These are phyloP conservation scores for Nycticryphes semicollaris DNA, from an alignment of 2,113 vertebrate genomes.

Conservation along the genomic window DNA sequence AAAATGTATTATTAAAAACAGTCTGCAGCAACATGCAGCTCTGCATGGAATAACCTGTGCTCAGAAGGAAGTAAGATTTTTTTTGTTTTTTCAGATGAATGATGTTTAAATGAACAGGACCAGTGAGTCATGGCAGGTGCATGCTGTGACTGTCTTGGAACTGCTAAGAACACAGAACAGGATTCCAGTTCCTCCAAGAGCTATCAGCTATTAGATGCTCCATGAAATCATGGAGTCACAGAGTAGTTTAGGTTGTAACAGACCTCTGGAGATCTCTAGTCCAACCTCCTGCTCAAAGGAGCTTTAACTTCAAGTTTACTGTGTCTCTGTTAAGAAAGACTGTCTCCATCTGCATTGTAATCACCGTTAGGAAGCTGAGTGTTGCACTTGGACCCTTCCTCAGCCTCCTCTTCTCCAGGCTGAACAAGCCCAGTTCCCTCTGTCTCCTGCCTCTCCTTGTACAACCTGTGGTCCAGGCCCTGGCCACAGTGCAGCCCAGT, in stretches of 20 bases:
- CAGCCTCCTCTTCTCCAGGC: not conserved
- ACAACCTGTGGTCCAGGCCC: not conserved
- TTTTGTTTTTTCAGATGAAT: not conserved
- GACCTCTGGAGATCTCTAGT: not conserved
- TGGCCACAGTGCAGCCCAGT: not conserved
- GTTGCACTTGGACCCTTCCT: not conserved
- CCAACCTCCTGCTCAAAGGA: not conserved
- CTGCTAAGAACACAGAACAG: slow-evolving; percentile 23
- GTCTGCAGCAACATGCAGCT: not conserved
- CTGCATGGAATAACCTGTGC: slow-evolving; percentile 10
- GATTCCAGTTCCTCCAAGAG: slow-evolving; percentile 1
- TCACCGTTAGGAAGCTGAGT: not conserved
- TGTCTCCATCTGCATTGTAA: not conserved
- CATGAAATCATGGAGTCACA: not conserved
- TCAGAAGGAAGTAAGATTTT: not conserved
- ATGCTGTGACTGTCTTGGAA: not conserved
- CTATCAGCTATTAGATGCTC: not conserved
- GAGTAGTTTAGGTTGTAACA: not conserved
- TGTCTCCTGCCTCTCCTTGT: not conserved
- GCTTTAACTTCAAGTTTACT: not conserved
- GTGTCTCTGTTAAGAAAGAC: not conserved
- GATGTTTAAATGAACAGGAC: slow-evolving; percentile 2
- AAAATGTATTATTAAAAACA: not conserved
- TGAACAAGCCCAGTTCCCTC: not conserved
- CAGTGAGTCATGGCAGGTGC: slow-evolving; percentile 49